A percentile compares a stretch with the other conserved stretches of the same genome.
These are phyloP conservation scores for Rhynchopsitta pachyrhyncha DNA, from an alignment of 2,113 vertebrate genomes.

Conservation along the genomic window DNA sequence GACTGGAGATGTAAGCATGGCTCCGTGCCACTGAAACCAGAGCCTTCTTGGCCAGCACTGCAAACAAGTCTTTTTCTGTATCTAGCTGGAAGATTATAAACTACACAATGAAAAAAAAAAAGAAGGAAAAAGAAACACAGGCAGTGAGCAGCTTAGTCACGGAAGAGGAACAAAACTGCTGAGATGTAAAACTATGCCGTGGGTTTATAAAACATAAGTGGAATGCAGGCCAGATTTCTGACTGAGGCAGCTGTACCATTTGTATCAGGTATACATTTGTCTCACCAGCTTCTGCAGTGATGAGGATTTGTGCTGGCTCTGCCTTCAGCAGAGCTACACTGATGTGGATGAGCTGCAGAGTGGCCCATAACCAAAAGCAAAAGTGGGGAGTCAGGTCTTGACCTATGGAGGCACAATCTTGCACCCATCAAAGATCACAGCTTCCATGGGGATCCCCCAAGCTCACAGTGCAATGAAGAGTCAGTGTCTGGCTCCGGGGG, in stretches of 20 bases:
- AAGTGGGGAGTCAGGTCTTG: not conserved
- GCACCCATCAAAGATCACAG: not conserved
- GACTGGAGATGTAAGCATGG: slow-evolving; percentile 72
- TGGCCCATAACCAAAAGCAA: accelerated
- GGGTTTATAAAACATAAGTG: not conserved
- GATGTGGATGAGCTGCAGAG: not conserved
- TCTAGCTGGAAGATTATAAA: slow-evolving; percentile 52
- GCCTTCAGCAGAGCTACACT: not conserved
- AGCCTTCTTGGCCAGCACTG: slow-evolving; percentile 43
- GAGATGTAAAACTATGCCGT: not conserved
- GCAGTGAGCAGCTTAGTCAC: slow-evolving; percentile 15
- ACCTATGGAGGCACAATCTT: accelerated
- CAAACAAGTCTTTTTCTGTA: slow-evolving; percentile 43
- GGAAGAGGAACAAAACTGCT: slow-evolving; percentile 43
- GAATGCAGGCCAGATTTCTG: not conserved
- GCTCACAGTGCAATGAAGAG: not conserved
- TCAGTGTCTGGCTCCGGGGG: not conserved
- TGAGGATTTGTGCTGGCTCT: not conserved
- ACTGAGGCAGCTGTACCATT: not conserved
- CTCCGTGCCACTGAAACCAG: slow-evolving; percentile 22
- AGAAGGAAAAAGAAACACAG: not conserved
- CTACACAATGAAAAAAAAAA: not conserved
- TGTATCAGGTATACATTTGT: not conserved
- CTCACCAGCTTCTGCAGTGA: not conserved
- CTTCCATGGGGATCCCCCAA: not conserved